These are phyloP conservation scores for human (Homo sapiens) DNA, from an alignment of 2,113 vertebrate genomes.

Conservation along the genomic window DNA sequence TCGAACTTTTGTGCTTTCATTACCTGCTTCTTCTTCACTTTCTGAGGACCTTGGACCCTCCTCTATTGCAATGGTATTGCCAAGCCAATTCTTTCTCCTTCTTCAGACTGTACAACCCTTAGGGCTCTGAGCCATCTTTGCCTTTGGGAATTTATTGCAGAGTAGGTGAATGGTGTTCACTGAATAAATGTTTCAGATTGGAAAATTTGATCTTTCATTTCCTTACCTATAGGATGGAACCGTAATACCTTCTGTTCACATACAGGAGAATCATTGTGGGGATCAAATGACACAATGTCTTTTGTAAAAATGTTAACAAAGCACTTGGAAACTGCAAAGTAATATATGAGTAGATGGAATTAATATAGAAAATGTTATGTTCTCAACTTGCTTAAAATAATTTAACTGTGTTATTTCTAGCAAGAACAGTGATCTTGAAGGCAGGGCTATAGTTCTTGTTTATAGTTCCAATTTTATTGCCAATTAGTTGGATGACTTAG, in stretches of 20 bases:
- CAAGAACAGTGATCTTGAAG: neutral
- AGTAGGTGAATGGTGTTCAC: neutral
- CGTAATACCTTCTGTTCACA: neutral
- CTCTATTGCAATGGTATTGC: neutral
- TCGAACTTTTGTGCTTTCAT: neutral
- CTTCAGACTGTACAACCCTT: accelerated
- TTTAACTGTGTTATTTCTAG: neutral
- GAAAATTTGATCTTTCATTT: neutral
- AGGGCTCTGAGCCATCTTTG: neutral
- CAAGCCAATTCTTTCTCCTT: neutral
- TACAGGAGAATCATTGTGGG: neutral
- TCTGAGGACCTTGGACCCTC: neutral
- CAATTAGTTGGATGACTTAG: neutral
- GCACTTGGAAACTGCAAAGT: neutral
- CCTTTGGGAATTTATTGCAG: neutral
- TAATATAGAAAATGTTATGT: neutral
- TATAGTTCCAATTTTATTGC: neutral
- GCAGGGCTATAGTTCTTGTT: too few species aligned
- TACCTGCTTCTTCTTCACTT: neutral
- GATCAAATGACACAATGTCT: neutral
- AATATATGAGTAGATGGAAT: neutral
- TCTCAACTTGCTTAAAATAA: neutral
- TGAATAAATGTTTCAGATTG: neutral
- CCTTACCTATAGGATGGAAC: neutral
- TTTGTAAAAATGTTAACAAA: slow-evolving; percentile 18